These are phyloP conservation scores for Vandiemenella viatica DNA, from an alignment of 2,888 invertebrate genomes.

Conservation along the genomic window DNA sequence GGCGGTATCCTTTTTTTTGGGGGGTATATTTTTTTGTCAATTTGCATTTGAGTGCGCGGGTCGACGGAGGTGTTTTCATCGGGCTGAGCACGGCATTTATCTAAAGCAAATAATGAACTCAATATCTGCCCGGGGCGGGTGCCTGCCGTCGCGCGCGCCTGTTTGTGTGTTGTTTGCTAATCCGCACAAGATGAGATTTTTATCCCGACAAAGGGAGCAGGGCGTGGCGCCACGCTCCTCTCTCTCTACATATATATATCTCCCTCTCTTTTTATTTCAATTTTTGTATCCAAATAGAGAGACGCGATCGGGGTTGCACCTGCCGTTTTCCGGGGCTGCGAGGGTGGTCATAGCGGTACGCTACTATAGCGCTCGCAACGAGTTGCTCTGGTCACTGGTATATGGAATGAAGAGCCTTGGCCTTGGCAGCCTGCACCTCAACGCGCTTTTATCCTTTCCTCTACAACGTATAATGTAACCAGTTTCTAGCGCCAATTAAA, in stretches of 20 bases:
- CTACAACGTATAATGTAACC: too few species aligned
- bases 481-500: too few species aligned
- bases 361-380: too few species aligned
- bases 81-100: slow-evolving; percentile 9
- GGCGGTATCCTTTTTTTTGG: too few species aligned
- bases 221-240: not conserved
- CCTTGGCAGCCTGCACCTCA: too few species aligned
- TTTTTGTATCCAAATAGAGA: slow-evolving; percentile 13
- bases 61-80: slow-evolving; percentile 9
- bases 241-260: too few species aligned
- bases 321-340: too few species aligned
- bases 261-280: slow-evolving; percentile 10
- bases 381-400: too few species aligned
- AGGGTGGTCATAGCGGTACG: too few species aligned
- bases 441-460: too few species aligned
- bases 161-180: slow-evolving; percentile 10
- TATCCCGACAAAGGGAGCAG: slow-evolving; percentile 12
- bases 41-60: slow-evolving; percentile 8
- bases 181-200: slow-evolving; percentile 14
- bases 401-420: too few species aligned
- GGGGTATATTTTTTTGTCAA: slow-evolving; percentile 10
- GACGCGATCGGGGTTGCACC: too few species aligned
- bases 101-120: slow-evolving; percentile 12
- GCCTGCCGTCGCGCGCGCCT: slow-evolving; percentile 5
- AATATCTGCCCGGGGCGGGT: slow-evolving; percentile 4